phyloP scores from a whole-genome alignment of 2,797 vertebrate genomes.

The Thalassophryne amazonica region DNA sequence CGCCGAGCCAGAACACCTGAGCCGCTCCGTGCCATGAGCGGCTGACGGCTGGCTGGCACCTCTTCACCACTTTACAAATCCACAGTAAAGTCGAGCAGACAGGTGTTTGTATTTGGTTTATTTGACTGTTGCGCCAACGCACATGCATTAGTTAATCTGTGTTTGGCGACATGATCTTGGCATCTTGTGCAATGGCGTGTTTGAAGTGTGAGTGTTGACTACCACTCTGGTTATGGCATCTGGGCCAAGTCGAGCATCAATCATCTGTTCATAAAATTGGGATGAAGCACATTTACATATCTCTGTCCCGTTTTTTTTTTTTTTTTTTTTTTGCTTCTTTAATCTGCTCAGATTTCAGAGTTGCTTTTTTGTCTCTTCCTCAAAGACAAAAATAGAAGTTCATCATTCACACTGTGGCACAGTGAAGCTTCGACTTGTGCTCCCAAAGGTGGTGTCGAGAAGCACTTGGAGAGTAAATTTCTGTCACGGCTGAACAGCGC shows the following conservation, averaged over 20 bases:
- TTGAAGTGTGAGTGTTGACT: slow-evolving; percentile 41
- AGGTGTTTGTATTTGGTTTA: slow-evolving; percentile 49
- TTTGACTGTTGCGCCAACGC: slow-evolving; percentile 47
- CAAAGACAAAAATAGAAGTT: background rate
- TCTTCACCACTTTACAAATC: slow-evolving; percentile 28
- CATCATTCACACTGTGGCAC: background rate
- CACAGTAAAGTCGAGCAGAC: slow-evolving; percentile 46
- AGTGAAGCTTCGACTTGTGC: background rate
- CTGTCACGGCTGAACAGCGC: too few species aligned
- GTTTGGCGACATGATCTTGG: slow-evolving; percentile 67
- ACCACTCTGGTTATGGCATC: slow-evolving; percentile 25
- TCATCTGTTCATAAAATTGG: slow-evolving; percentile 45
- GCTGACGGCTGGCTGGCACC: slow-evolving; percentile 49
- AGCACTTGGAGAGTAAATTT: too few species aligned
- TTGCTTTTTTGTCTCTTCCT: background rate
- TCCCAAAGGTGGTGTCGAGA: too few species aligned
- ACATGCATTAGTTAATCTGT: slow-evolving; percentile 49
- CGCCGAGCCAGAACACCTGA: slow-evolving; percentile 34
- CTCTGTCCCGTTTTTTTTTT: too few species aligned
- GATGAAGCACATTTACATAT: too few species aligned
- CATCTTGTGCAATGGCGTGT: slow-evolving; percentile 46
- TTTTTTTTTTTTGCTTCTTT: too few species aligned
- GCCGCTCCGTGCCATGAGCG: slow-evolving; percentile 1
- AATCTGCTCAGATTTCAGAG: slow-evolving; percentile 27
- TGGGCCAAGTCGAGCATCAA: slow-evolving; percentile 36